These are phyloP conservation scores for Hesperophylax magnus DNA, from an alignment of 1,140 invertebrate genomes.

Conservation along the genomic window DNA sequence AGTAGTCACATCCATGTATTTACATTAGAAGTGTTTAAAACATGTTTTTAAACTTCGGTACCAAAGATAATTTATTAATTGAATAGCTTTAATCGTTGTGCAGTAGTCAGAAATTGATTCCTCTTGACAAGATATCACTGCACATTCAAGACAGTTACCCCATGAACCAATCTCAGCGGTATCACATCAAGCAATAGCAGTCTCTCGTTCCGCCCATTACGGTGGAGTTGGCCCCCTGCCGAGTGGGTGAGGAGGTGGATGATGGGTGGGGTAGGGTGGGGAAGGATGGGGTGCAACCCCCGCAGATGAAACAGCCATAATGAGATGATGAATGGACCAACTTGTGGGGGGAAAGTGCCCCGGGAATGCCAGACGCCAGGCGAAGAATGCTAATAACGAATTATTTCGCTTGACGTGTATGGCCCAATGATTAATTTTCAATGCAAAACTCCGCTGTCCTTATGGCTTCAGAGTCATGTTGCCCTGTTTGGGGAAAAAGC, in stretches of 20 bases:
- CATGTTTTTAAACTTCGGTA: too few species aligned
- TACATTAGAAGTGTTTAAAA: too few species aligned
- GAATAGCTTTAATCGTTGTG: too few species aligned
- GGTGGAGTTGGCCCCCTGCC: not conserved
- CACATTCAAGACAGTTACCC: too few species aligned
- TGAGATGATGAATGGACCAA: slow-evolving; percentile 50
- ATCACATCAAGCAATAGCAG: too few species aligned
- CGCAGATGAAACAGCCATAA: slow-evolving; percentile 48
- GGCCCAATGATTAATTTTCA: slow-evolving; percentile 13
- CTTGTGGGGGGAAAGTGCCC: slow-evolving; percentile 37
- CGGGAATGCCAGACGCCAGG: slow-evolving; percentile 24
- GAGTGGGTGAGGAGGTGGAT: not conserved
- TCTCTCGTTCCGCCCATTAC: not conserved
- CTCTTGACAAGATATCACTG: slow-evolving; percentile 5
- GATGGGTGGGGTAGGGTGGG: not conserved
- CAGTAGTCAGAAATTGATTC: too few species aligned
- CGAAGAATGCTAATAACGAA: slow-evolving; percentile 28
- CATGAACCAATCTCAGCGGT: too few species aligned
- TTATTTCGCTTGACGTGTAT: slow-evolving; percentile 5
- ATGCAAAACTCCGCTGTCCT: slow-evolving; percentile 21
- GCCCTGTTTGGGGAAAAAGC: too few species aligned
- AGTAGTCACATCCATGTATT: too few species aligned
- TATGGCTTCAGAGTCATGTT: too few species aligned
- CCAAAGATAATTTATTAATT: too few species aligned
- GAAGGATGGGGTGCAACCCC: not conserved